phyloP scores from a whole-genome alignment of 2,113 vertebrate species.

The Melanocharis versteri region DNA sequence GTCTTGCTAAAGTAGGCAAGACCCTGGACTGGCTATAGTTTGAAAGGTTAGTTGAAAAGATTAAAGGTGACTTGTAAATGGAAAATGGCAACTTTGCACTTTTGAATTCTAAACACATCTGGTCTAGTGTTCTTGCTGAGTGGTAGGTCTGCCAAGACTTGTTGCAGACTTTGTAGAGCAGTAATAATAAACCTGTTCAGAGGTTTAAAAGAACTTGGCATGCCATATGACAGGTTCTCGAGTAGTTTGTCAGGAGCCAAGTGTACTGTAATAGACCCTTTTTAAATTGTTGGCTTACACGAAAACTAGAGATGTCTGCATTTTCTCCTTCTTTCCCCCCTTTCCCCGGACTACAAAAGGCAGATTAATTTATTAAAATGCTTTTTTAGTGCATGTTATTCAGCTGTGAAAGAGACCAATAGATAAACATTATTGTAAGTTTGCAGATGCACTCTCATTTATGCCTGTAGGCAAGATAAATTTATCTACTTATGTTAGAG shows the following conservation, averaged over 20 bases:
- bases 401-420: slow-evolving; percentile 6
- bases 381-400: background rate
- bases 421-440: slow-evolving; percentile 29
- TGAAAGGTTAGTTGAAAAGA: slow-evolving; percentile 33
- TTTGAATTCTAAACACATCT: slow-evolving; percentile 54
- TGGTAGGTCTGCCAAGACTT: slow-evolving; percentile 53
- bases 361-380: slow-evolving; percentile 36
- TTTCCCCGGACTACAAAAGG: background rate
- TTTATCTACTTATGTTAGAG: slow-evolving; percentile 39
- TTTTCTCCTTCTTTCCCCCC: slow-evolving; percentile 27
- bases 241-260: slow-evolving; percentile 52
- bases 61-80: slow-evolving; percentile 52
- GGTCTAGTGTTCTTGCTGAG: slow-evolving; percentile 36
- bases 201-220: slow-evolving; percentile 52
- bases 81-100: slow-evolving; percentile 39
- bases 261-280: slow-evolving; percentile 56
- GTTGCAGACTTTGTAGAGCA: slow-evolving; percentile 36
- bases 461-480: slow-evolving; percentile 15
- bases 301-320: background rate
- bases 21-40: background rate
- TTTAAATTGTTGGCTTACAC: slow-evolving; percentile 38
- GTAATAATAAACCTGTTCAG: slow-evolving; percentile 63
- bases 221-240: slow-evolving; percentile 42
- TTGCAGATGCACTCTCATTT: slow-evolving; percentile 12
- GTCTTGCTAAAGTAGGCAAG: background rate